Evolutionary conservation across 2,113 vertebrate species (phyloP), one percentile per base, ranked within the genome.

Genomic region (Siniperca knerii): DNA sequence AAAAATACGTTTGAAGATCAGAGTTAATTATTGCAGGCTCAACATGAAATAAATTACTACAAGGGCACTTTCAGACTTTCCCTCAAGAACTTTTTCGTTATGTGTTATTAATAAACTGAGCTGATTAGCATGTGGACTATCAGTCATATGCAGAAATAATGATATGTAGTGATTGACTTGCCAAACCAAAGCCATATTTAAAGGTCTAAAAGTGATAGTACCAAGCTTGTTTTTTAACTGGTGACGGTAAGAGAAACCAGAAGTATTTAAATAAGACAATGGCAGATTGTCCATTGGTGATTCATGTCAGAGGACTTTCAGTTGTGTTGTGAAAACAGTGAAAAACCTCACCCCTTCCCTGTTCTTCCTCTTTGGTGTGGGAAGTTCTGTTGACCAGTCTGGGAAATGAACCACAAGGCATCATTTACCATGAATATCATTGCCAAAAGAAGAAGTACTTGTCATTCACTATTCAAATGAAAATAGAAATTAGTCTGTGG

Each of bases 281-380:
- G 6, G 20, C 67, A 76, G 11, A 66, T 37, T 13, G 16, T 71
- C 15, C 0, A n/a, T 15, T 73, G 10, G 4, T 55, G 46, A 64
- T 15, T 78, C 6, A 21, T 44, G n/a, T 44, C 23, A 48, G 29
- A 69, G 1, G 5, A 46, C 60, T 92, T 89, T 82, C 68, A 83
- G 54, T 79, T 77, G 48, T 75, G 76, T 46, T 74, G 3, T 74
- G 70, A 69, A 55, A 66, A 65, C 21, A 15, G 33, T 18, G 71
- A 84, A 65, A 81, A 79, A 23, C 55, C 13, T 37, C 10, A 71
- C 71, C 6, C 65, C 6, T 25, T 61, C 8, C 50, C 23, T 50
- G 33, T 75, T 66, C 85, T 90, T 89, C 82, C 87, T 81, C 85
- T 88, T 89, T 55, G 44, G 12, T 37, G 60, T 64, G 23, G 87